Conservation (phyloP, 2,113 vertebrate species). For the Podocnemis expansa region DNA sequence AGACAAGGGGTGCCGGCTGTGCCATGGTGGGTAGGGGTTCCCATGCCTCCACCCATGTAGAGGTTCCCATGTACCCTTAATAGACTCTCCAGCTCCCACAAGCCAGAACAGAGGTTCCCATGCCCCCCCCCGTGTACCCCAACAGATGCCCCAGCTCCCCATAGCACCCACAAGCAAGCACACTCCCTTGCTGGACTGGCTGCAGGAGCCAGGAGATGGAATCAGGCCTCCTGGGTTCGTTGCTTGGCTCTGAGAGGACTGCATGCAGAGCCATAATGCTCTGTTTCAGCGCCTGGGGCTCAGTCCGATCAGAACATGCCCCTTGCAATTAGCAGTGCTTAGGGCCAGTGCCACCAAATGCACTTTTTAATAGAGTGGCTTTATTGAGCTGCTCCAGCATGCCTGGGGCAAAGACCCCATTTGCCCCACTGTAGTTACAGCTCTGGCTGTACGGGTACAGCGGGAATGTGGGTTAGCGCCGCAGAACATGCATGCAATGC, state of each 20-base stretch:
- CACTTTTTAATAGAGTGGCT: no score
- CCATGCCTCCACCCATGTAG: background rate
- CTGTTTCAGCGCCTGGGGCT: no score
- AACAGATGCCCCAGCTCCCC: background rate
- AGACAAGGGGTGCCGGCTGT: background rate
- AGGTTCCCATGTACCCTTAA: no score
- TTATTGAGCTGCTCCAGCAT: no score
- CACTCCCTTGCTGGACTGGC: background rate
- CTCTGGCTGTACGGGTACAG: no score
- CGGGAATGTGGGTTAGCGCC: background rate
- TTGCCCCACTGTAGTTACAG: no score
- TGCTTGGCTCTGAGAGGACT: background rate
- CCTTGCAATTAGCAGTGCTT: no score
- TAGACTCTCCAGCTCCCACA: no score
- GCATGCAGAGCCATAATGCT: no score
- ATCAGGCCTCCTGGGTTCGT: background rate
- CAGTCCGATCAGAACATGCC: no score
- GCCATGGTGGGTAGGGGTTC: background rate
- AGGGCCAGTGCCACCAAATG: no score
- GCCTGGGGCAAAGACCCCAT: no score
- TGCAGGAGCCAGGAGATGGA: fast-evolving
- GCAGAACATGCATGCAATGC: fast-evolving
- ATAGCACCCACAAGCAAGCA: background rate
- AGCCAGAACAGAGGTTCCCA: background rate
- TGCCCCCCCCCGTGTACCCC: background rate